These are phyloP conservation scores for Denticeps clupeoides DNA, from an alignment of 2,797 vertebrate genomes.

Conservation along the genomic window DNA sequence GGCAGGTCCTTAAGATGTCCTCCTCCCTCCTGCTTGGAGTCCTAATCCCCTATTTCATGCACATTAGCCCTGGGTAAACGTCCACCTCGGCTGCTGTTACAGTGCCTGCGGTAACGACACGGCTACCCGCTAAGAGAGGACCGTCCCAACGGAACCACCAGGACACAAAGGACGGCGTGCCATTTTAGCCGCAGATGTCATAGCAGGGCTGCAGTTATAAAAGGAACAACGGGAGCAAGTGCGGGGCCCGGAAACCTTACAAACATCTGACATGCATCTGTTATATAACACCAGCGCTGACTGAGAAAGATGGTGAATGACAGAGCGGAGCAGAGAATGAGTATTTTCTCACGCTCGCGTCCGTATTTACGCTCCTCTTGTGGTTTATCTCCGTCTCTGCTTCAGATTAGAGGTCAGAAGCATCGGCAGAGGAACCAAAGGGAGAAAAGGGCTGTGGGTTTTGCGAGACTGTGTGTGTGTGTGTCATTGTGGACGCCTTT, in stretches of 20 bases:
- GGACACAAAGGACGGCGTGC: background rate
- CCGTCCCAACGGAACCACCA: too few species aligned
- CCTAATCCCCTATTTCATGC: constrained; percentile 35
- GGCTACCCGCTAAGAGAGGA: background rate
- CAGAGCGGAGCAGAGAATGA: background rate
- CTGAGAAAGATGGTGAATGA: constrained; percentile 31
- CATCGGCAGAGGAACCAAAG: background rate
- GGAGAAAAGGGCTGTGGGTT: background rate
- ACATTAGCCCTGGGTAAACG: constrained; percentile 36
- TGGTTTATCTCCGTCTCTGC: constrained; percentile 28
- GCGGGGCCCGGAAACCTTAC: too few species aligned
- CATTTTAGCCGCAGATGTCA: too few species aligned
- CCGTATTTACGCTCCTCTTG: background rate
- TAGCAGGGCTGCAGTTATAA: too few species aligned
- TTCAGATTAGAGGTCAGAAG: constrained; percentile 41
- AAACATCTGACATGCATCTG: too few species aligned
- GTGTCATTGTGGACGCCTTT: background rate
- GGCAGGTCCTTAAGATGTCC: constrained; percentile 25
- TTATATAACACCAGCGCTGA: too few species aligned
- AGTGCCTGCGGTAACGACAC: background rate
- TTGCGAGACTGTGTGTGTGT: constrained; percentile 24
- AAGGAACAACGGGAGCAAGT: too few species aligned
- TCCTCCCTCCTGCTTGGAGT: constrained; percentile 23
- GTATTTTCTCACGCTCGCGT: constrained; percentile 12
- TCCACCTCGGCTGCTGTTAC: constrained; percentile 17